Percentiles rank a stretch among this genome's conserved stretches.
Evolutionary conservation across 2,113 vertebrate species (phyloP).

Genomic region (Vulpes lagopus): DNA sequence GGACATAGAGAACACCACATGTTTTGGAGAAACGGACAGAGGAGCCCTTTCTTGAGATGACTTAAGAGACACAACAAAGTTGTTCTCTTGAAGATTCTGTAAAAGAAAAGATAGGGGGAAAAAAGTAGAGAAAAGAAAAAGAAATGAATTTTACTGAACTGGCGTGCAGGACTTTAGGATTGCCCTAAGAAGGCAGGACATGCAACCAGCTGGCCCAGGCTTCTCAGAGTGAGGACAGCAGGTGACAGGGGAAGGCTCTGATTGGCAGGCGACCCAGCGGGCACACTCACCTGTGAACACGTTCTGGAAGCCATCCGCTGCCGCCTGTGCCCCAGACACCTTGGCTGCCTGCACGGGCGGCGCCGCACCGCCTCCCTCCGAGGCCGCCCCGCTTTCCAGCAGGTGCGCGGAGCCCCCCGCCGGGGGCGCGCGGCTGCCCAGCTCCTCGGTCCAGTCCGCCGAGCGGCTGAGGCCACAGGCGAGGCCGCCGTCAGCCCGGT

Average conservation of each 20-base stretch:
- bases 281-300: constrained; percentile 94
- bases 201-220: not conserved
- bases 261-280: not conserved
- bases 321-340: constrained; percentile 89
- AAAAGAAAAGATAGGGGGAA: too few species aligned
- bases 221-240: too few species aligned
- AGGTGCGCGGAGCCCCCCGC: constrained; percentile 88
- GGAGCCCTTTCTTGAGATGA: not conserved
- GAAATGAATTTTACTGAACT: not conserved
- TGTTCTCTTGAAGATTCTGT: not conserved
- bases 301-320: constrained; percentile 92
- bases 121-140: not conserved
- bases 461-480: constrained; percentile 92
- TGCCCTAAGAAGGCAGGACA: not conserved
- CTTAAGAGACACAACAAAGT: not conserved
- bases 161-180: not conserved
- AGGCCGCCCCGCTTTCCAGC: constrained; percentile 84
- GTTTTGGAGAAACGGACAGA: not conserved
- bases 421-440: constrained; percentile 64
- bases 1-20: not conserved
- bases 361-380: constrained; percentile 86
- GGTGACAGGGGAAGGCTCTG: not conserved
- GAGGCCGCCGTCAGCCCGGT: constrained; percentile 87
- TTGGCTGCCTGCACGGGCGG: constrained; percentile 87
- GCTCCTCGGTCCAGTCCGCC: constrained; percentile 95